These are phyloP conservation scores for Eupelmus urozonus DNA, from an alignment of 2,888 invertebrate species.

Conservation along the genomic window DNA sequence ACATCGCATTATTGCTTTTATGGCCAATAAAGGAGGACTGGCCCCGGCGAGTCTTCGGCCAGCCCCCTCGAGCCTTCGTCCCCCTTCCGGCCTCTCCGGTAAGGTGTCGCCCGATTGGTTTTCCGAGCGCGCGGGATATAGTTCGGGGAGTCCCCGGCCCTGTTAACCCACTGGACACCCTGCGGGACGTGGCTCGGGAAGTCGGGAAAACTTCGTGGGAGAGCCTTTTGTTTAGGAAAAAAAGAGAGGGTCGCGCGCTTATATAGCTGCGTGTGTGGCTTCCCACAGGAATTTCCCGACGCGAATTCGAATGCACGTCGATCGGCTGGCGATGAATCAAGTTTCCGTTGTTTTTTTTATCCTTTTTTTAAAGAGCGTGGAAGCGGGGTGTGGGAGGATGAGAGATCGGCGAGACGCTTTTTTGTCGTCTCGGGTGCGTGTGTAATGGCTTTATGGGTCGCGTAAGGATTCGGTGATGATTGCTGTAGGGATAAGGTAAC, in stretches of 20 bases:
- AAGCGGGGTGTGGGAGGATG: conserved; percentile 21
- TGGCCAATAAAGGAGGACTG: conserved; percentile 75
- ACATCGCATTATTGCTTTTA: conserved; percentile 77
- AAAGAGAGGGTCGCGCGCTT: conserved; percentile 21
- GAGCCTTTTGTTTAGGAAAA: conserved; percentile 55
- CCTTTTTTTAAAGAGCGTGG: conserved; percentile 48
- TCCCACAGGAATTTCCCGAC: conserved; percentile 53
- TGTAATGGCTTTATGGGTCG: conserved; percentile 11
- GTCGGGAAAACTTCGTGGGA: too few species aligned
- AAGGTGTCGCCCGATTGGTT: conserved; percentile 76
- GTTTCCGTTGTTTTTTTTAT: conserved; percentile 44
- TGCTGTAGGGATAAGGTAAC: too few species aligned
- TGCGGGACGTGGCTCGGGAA: conserved; percentile 63
- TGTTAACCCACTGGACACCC: conserved; percentile 72
- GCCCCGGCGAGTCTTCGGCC: conserved; percentile 56
- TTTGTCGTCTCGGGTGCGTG: conserved; percentile 29
- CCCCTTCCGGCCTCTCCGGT: too few species aligned
- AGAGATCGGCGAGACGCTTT: conserved; percentile 25
- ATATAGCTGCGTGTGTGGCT: conserved; percentile 44
- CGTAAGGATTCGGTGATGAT: too few species aligned
- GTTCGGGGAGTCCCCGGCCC: conserved; percentile 76
- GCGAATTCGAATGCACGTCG: conserved; percentile 43
- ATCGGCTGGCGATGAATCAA: conserved; percentile 47
- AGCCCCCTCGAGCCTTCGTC: too few species aligned
- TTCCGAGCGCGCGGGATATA: conserved; percentile 72